phyloP scores from a whole-genome alignment of 1,140 invertebrate genomes.

The Drosophila lacteicornis region DNA sequence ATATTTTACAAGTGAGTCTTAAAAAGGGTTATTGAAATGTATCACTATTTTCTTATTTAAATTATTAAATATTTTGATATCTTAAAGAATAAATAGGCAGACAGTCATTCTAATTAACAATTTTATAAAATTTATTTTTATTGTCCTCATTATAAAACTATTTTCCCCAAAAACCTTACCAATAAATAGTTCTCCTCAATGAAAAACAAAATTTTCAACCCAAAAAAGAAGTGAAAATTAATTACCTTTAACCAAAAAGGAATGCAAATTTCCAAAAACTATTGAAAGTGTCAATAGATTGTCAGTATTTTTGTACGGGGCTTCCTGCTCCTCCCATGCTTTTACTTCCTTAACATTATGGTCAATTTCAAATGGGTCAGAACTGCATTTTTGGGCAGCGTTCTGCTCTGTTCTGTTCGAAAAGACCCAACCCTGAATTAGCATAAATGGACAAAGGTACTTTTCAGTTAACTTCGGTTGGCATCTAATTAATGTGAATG shows the following conservation, averaged over 20 bases:
- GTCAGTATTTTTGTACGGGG: not conserved
- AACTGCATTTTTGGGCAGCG: slow-evolving; percentile 27
- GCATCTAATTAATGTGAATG: slow-evolving; percentile 69
- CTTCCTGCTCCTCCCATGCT: not conserved
- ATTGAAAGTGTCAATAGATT: slow-evolving; percentile 39
- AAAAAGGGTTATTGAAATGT: too few species aligned
- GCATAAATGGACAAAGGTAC: slow-evolving; percentile 52
- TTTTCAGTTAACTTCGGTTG: slow-evolving; percentile 53
- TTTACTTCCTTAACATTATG: slow-evolving; percentile 28
- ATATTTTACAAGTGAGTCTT: too few species aligned
- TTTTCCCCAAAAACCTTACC: not conserved
- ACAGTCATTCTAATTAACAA: not conserved
- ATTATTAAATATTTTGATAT: too few species aligned
- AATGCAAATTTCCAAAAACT: slow-evolving; percentile 13
- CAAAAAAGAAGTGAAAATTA: slow-evolving; percentile 5
- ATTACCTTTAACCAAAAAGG: not conserved
- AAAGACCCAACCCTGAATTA: slow-evolving; percentile 39
- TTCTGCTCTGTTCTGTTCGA: slow-evolving; percentile 34
- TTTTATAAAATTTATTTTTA: not conserved
- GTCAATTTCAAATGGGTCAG: slow-evolving; percentile 76
- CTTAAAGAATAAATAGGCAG: not conserved
- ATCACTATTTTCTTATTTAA: too few species aligned
- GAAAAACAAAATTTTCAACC: not conserved
- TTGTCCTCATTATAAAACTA: not conserved
- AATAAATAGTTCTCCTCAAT: not conserved